Conservation (phyloP, 1,140 invertebrate genomes). For the Nomia melanderi region DNA sequence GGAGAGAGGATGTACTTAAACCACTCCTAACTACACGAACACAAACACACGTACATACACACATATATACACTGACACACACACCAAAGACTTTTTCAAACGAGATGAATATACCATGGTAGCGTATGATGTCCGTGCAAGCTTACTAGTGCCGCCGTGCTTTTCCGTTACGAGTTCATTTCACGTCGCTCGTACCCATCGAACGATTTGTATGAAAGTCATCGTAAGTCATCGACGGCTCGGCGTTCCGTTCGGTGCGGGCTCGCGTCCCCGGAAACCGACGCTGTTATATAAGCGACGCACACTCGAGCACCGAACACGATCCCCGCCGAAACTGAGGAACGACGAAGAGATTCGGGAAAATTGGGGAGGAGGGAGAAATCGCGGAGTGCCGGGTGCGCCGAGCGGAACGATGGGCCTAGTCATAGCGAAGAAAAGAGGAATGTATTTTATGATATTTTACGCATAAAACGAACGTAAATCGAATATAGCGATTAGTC, state of each 20-base stretch:
- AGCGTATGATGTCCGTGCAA: conserved; percentile 79
- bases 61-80: too few relatives aligned
- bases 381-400: neutral
- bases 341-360: neutral
- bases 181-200: conserved; percentile 67
- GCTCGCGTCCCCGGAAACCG: neutral
- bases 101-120: conserved; percentile 61
- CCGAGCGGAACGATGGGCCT: conserved; percentile 62
- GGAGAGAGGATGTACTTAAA: conserved; percentile 31
- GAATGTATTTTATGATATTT: conserved; percentile 79
- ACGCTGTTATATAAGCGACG: too few relatives aligned
- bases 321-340: neutral
- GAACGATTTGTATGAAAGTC: conserved; percentile 76
- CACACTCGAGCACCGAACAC: neutral
- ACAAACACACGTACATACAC: too few relatives aligned
- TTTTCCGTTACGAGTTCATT: conserved; percentile 63
- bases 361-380: too few relatives aligned
- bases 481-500: conserved; percentile 63
- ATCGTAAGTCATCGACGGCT: conserved; percentile 61
- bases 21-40: conserved; percentile 56
- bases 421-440: conserved; percentile 67
- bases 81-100: conserved; percentile 38
- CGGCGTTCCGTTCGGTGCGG: conserved; percentile 40
- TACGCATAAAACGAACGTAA: conserved; percentile 67
- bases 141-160: conserved; percentile 79